These are phyloP conservation scores for Heliothis virescens DNA, from an alignment of 1,140 invertebrate genomes.

Conservation along the genomic window DNA sequence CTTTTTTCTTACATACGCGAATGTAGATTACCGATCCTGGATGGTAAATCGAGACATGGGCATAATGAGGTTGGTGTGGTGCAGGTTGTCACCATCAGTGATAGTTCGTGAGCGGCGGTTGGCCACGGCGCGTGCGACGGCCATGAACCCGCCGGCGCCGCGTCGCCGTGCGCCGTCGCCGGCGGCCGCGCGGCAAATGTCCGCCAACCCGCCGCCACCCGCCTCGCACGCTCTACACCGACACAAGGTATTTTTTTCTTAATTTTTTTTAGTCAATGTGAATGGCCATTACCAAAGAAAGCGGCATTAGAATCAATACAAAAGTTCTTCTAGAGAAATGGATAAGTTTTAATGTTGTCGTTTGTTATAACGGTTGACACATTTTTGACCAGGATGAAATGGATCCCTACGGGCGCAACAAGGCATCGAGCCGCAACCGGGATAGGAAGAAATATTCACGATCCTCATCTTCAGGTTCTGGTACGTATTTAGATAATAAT, in stretches of 20 bases:
- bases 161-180: constrained; percentile 82
- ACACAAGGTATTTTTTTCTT: constrained; percentile 65
- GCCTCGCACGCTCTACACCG: constrained; percentile 66
- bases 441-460: constrained; percentile 83
- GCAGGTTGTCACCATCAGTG: constrained; percentile 86
- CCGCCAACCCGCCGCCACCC: constrained; percentile 85
- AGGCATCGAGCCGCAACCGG: constrained; percentile 73
- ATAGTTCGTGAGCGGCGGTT: constrained; percentile 88
- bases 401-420: constrained; percentile 80
- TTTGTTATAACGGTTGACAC: neutral
- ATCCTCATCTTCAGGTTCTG: constrained; percentile 86
- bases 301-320: no score
- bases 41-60: neutral
- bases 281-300: no score
- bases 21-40: neutral
- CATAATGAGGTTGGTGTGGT: constrained; percentile 12
- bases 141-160: constrained; percentile 91
- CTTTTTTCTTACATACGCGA: neutral
- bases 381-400: constrained; percentile 73
- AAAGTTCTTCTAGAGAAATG: no score
- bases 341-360: no score
- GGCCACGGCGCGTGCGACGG: constrained; percentile 87
- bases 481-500: constrained; percentile 61
- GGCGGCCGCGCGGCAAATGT: constrained; percentile 83
- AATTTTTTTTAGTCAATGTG: no score